Evolutionary conservation across 2,888 invertebrate species (phyloP), one percentile per base, ranked within the genome.

Genomic region (Dynastes grantii): DNA sequence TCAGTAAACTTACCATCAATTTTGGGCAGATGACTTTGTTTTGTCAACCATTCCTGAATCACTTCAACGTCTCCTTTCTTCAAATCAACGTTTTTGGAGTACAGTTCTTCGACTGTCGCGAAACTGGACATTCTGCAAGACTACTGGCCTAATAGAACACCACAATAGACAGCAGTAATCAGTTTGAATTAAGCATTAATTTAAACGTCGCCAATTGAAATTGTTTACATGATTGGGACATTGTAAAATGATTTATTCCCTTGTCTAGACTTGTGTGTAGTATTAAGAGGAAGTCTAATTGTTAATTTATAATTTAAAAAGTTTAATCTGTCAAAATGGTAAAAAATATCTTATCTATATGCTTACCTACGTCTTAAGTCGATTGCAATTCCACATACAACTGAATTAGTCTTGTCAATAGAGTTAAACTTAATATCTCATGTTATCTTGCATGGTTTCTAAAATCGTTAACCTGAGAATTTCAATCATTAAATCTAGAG

Each of bases 11-110:
- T 58, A 78, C 78, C 78, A 32, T 61, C 49, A 29, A 78, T 76
- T 76, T 91, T 85, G 0, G 93, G 91, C 78, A 95, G 87, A 86
- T 95, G 94, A 0, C 93, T 92, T 85, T 95, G 94, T 16, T 92
- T 92, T 5, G 90, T 85, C 45, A 91, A 87, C 95, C 95, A 95
- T 32, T 91, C 90, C 58, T 91, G 84, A 11, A 95, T 86, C 80
- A 90, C 90, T 73, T 88, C 86, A 49, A 95, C 90, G 84, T 95
- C 94, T 32, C 90, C 88, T 1, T 90, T 90, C n/a, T 91, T 91
- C 71, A 94, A 89, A 49, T 91, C 90, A 0, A 91, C 90, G 86
- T 93, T 92, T 84, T 91, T 93, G 79, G 90, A 90, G 85, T 93
- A 91, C 83, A 94, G 92, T 67, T 91, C 90, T 65, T 91, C 91